Conservation (phyloP, 2,888 invertebrate genomes). For the Drosophila macrothrix region DNA sequence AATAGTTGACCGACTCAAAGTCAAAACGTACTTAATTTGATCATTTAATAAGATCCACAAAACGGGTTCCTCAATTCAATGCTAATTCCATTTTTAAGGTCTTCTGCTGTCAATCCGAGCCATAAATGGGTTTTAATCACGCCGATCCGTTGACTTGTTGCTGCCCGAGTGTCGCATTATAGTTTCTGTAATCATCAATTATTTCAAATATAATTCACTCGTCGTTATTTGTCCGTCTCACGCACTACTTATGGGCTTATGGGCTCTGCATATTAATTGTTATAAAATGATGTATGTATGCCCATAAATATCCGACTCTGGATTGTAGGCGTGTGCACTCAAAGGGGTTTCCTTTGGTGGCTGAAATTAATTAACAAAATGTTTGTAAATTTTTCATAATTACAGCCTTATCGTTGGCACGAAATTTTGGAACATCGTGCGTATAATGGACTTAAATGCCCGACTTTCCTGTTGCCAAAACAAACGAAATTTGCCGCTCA, state of each 20-base stretch:
- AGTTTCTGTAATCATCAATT: slow-evolving; percentile 3
- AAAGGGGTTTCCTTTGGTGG: slow-evolving; percentile 50
- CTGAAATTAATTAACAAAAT: slow-evolving; percentile 79
- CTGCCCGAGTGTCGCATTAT: slow-evolving; percentile 41
- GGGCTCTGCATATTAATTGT: slow-evolving; percentile 64
- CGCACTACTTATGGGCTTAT: slow-evolving; percentile 66
- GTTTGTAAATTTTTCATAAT: slow-evolving; percentile 70
- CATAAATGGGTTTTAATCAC: slow-evolving; percentile 50
- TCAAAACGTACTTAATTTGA: slow-evolving; percentile 47
- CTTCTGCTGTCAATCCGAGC: slow-evolving; percentile 57
- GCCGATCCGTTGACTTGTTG: slow-evolving; percentile 52
- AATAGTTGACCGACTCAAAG: slow-evolving; percentile 44
- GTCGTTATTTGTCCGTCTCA: slow-evolving; percentile 51
- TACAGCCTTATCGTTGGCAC: slow-evolving; percentile 53
- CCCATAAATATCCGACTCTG: slow-evolving; percentile 21
- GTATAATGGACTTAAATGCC: slow-evolving; percentile 33
- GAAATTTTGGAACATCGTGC: slow-evolving; percentile 61
- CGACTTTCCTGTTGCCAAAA: slow-evolving; percentile 57
- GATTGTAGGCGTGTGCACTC: slow-evolving; percentile 44
- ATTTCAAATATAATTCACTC: slow-evolving; percentile 15
- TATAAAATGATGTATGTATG: slow-evolving; percentile 46
- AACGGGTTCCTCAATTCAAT: slow-evolving; percentile 22
- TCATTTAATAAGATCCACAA: slow-evolving; percentile 64
- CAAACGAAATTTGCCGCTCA: slow-evolving; percentile 72
- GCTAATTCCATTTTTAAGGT: slow-evolving; percentile 38